These are phyloP conservation scores for Eulemur rubriventer DNA, from an alignment of 2,797 vertebrate genomes.

Conservation along the genomic window DNA sequence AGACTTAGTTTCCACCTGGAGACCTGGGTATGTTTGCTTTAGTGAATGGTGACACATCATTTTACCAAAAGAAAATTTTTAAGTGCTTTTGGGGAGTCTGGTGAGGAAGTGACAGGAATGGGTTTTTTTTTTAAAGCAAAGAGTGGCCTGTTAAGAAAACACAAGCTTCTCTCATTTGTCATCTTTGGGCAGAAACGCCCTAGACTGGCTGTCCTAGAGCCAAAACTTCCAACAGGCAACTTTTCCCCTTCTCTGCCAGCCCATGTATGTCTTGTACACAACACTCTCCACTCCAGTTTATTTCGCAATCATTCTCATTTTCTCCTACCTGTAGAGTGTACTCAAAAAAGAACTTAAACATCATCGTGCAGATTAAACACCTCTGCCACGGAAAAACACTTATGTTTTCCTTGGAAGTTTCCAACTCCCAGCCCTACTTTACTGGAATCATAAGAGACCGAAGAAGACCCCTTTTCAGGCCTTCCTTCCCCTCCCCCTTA, in stretches of 20 bases:
- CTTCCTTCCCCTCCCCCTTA: neutral
- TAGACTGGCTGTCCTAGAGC: neutral
- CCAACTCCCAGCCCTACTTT: neutral
- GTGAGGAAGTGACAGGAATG: neutral
- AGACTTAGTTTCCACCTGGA: neutral
- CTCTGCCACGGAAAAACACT: conserved; percentile 7
- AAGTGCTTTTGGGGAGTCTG: neutral
- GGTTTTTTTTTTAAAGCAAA: neutral
- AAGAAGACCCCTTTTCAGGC: neutral
- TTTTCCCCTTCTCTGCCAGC: neutral
- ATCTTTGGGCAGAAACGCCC: conserved; percentile 4
- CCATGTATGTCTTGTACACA: neutral
- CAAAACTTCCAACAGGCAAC: conserved; percentile 8
- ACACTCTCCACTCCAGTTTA: neutral
- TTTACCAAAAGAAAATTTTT: neutral
- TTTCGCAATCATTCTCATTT: conserved; percentile 40
- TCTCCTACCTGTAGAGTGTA: conserved; percentile 71
- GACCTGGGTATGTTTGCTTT: neutral
- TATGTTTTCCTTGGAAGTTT: neutral
- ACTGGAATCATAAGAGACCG: neutral
- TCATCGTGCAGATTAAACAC: conserved; percentile 65
- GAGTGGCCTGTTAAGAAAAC: neutral
- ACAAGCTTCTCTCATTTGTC: conserved; percentile 39
- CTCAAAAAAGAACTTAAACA: conserved; percentile 48
- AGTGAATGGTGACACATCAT: conserved; percentile 9